Evolutionary conservation across 2,888 invertebrate genomes (phyloP).

Genomic region (Cabera pusaria): DNA sequence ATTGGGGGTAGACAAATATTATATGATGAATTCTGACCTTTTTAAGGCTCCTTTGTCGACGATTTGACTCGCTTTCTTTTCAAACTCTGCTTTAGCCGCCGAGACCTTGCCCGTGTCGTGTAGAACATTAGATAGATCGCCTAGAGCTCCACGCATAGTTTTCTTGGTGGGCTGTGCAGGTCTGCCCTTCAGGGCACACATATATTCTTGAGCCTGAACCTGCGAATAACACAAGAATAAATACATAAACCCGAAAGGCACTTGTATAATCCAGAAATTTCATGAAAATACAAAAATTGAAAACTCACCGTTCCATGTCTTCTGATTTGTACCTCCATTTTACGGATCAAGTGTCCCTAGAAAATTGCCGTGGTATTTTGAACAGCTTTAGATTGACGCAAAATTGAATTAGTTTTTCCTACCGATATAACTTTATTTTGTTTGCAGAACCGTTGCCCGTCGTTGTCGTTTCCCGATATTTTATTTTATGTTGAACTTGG

Average conservation of each 20-base stretch:
- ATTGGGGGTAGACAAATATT: conserved; percentile 18
- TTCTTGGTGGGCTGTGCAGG: conserved; percentile 48
- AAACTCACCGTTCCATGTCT: conserved; percentile 59
- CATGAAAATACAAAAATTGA: too few relatives aligned
- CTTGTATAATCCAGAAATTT: too few relatives aligned
- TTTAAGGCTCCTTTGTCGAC: conserved; percentile 44
- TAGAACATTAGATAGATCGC: conserved; percentile 67
- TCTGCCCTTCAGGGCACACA: conserved; percentile 48
- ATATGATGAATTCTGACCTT: conserved; percentile 43
- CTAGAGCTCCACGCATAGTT: conserved; percentile 64
- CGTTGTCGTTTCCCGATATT: too few relatives aligned
- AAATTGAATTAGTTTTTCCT: too few relatives aligned
- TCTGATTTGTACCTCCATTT: conserved; percentile 62
- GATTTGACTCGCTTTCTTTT: conserved; percentile 62
- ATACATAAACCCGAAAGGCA: too few relatives aligned
- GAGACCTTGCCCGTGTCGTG: conserved; percentile 62
- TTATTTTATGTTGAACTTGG: too few relatives aligned
- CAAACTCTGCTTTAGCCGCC: conserved; percentile 58
- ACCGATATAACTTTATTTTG: too few relatives aligned
- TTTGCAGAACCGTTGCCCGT: too few relatives aligned
- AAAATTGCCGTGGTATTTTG: too few relatives aligned
- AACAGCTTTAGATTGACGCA: too few relatives aligned
- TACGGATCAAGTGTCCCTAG: too few relatives aligned
- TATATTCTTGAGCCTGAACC: conserved; percentile 70
- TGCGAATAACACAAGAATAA: conserved; percentile 49